These are phyloP conservation scores for Synergus umbraculus DNA, from an alignment of 2,888 invertebrate species.

Conservation along the genomic window DNA sequence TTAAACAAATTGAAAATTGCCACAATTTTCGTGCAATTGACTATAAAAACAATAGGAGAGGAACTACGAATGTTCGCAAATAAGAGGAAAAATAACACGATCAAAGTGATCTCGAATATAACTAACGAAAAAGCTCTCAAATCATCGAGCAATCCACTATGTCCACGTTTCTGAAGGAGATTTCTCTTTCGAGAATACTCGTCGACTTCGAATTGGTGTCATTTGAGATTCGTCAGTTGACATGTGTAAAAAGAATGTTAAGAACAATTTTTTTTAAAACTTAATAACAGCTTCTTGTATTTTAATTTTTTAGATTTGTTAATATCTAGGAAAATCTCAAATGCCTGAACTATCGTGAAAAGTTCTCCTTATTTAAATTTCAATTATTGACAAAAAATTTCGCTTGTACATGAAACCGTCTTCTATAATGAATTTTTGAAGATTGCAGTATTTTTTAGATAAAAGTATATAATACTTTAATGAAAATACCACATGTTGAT, in stretches of 20 bases:
- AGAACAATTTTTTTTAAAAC: not conserved
- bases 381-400: not conserved
- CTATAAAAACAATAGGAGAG: not conserved
- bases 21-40: not conserved
- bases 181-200: slow-evolving; percentile 3
- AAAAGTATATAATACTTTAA: not conserved
- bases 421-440: slow-evolving; percentile 31
- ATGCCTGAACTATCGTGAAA: not conserved
- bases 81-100: not conserved
- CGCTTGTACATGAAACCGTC: slow-evolving; percentile 29
- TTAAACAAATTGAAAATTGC: slow-evolving; percentile 72
- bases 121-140: not conserved
- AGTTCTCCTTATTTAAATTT: not conserved
- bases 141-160: slow-evolving; percentile 20
- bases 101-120: not conserved
- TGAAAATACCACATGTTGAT: slow-evolving; percentile 34
- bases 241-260: not conserved
- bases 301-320: not conserved
- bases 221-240: not conserved
- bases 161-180: not conserved
- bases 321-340: not conserved
- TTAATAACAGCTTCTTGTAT: not conserved
- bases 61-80: not conserved
- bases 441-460: slow-evolving; percentile 8
- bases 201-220: not conserved